Evolutionary conservation across 35 echinoderm and acorn worm genomes (phyloP).

Genomic region (Chiridota heheva): DNA sequence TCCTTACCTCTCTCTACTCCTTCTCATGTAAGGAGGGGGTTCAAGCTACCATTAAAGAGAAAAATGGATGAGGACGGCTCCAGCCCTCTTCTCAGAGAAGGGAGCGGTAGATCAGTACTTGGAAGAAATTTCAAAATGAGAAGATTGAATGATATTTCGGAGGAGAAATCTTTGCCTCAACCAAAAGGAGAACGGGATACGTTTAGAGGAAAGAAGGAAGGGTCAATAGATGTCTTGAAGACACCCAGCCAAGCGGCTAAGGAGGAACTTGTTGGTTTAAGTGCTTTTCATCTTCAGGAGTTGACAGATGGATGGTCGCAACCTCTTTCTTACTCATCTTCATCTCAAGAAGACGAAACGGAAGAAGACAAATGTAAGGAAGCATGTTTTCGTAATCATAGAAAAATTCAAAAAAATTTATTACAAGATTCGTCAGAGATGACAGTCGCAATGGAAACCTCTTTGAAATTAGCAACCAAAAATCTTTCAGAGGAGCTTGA

Average conservation of each 20-base stretch:
- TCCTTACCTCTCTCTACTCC: constrained; percentile 43
- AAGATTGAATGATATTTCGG: not conserved
- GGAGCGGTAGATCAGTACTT: not conserved
- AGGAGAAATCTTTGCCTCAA: too few relatives aligned
- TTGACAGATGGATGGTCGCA: constrained; percentile 23
- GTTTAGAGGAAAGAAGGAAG: too few relatives aligned
- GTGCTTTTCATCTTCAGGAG: constrained; percentile 9
- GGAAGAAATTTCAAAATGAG: not conserved
- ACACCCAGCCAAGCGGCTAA: constrained; percentile 21
- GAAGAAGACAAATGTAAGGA: too few relatives aligned
- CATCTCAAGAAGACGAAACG: not conserved
- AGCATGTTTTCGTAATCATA: too few relatives aligned
- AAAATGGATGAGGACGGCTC: not conserved
- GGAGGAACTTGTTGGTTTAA: not conserved
- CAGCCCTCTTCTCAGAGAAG: not conserved
- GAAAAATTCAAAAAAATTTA: too few relatives aligned
- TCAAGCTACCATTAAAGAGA: constrained; percentile 43
- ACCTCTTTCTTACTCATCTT: constrained; percentile 28
- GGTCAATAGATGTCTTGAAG: not conserved
- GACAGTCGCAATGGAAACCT: too few relatives aligned
- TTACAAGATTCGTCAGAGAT: too few relatives aligned
- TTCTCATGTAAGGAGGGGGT: constrained; percentile 25
- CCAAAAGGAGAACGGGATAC: too few relatives aligned
- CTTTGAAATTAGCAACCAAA: too few relatives aligned
- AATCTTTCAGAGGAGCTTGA: too few relatives aligned